Base-by-base conservation (phyloP, 1,140 invertebrate species). In the Meteorus sp. region DNA sequence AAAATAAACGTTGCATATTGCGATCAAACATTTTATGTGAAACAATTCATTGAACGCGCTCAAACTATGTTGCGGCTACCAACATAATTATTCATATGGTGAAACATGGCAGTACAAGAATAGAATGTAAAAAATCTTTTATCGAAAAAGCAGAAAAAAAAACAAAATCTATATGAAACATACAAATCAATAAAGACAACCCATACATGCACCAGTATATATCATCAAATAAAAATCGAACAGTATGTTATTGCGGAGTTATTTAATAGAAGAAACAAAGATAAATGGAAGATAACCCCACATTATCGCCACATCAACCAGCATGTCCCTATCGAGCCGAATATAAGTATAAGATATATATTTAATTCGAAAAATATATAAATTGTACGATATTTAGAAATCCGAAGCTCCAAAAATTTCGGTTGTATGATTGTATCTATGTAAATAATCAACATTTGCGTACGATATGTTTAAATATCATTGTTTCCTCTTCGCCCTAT, bases 251-350 rank as follows among this genome's bases (percentile, higher is more conserved):
- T 44, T 44, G 17, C 19, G 5, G 27, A 29, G 27, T 5, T 5
- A 9, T 5, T 5, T 29, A 29, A 29, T 5, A 29, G 9, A 29
- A 29, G 27, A 29, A 29, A 29, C 9, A 4, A 9, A 29, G 27
- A 29, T 5, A 29, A 9, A 29, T 29, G 9, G 29, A 33, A 6
- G 29, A 33, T 33, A 33, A 33, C 11, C 6, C 29, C 11, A 64
- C 65, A 64, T 60, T 68, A 71, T 69, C 64, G 66, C 63, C 64
- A 67, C 59, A 66, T 68, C 66, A 63, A 57, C 61, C 63, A 62
- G 60, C 20, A 41, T 62, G 56, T 59, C 60, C 61, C 60, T 48
- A 65, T 66, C 61, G 56, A 63, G 65, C 60, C 52, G 61, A 44
- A 5, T 15, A 41, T 33, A 29, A 51, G 20, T 19, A 51, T n/a